Conservation (phyloP, 2,888 invertebrate genomes). For the Caenorhabditis plicata region DNA sequence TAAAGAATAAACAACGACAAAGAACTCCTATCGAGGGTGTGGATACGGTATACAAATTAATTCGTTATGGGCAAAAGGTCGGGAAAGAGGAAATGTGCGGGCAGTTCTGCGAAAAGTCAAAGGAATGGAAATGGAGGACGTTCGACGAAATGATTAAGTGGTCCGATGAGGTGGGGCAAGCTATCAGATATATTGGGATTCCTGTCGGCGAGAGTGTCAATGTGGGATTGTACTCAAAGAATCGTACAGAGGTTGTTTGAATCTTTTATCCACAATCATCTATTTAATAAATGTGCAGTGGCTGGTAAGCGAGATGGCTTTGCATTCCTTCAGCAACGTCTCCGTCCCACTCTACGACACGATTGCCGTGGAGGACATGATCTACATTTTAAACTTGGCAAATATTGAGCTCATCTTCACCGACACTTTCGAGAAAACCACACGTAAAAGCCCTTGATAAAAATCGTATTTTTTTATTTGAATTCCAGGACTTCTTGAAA, state of each 20-base stretch:
- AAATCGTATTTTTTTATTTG: constrained; percentile 1
- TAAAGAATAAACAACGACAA: no score
- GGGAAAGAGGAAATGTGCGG: no score
- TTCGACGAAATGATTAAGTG: constrained; percentile 18
- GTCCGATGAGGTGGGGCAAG: constrained; percentile 19
- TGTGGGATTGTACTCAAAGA: constrained; percentile 29
- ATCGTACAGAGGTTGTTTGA: constrained; percentile 13
- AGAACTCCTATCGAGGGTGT: no score
- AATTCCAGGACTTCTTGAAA: constrained; percentile 19
- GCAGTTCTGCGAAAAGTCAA: no score
- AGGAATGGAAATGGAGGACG: constrained; percentile 27
- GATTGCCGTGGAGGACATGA: constrained; percentile 21
- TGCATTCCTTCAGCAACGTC: constrained; percentile 29
- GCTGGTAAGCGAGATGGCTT: constrained; percentile 21
- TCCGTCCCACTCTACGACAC: constrained; percentile 30
- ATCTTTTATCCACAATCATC: neutral
- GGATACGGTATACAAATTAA: no score
- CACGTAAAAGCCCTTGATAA: constrained; percentile 2
- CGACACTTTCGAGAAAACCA: constrained; percentile 18
- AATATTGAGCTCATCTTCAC: constrained; percentile 19
- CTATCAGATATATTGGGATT: constrained; percentile 15
- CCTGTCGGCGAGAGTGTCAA: constrained; percentile 13
- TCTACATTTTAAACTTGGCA: constrained; percentile 17
- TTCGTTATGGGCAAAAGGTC: no score
- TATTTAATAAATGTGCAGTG: constrained; percentile 8